phyloP scores from a whole-genome alignment of 2,113 vertebrate genomes.

The Misgurnus anguillicaudatus region DNA sequence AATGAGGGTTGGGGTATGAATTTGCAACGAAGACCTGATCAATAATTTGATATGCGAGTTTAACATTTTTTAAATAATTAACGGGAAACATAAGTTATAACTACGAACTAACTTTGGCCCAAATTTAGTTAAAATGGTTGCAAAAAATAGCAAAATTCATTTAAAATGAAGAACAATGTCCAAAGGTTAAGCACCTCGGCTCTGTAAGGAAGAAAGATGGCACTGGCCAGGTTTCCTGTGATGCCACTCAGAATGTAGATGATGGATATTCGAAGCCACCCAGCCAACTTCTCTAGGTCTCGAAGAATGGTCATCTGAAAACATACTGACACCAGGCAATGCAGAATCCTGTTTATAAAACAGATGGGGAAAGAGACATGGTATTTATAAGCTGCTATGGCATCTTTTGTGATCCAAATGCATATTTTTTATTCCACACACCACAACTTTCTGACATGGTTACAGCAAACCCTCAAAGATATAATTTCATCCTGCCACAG shows the following conservation, averaged over 20 bases:
- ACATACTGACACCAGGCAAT: constrained; percentile 94
- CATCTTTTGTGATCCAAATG: constrained; percentile 16
- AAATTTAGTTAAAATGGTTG: no score
- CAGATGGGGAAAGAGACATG: constrained; percentile 43
- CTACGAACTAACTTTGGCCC: no score
- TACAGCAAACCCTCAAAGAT: neutral
- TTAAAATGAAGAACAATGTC: no score
- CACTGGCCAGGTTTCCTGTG: constrained; percentile 95
- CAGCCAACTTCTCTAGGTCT: constrained; percentile 96
- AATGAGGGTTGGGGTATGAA: neutral
- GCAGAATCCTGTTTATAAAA: constrained; percentile 85
- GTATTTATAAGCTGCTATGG: neutral
- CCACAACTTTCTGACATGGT: constrained; percentile 5
- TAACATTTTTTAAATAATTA: no score
- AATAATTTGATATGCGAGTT: neutral
- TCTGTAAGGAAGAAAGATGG: constrained; percentile 96
- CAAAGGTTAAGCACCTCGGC: constrained; percentile 82
- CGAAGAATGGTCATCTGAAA: constrained; percentile 99
- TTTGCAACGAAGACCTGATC: neutral
- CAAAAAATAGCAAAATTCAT: no score
- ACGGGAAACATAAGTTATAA: no score
- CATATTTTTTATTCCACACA: neutral
- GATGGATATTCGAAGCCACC: constrained; percentile 98
- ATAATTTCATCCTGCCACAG: neutral
- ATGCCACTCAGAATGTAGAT: constrained; percentile 97